phyloP scores from a whole-genome alignment of 2,797 vertebrate genomes.

The Oryzias dopingdopingensis region DNA sequence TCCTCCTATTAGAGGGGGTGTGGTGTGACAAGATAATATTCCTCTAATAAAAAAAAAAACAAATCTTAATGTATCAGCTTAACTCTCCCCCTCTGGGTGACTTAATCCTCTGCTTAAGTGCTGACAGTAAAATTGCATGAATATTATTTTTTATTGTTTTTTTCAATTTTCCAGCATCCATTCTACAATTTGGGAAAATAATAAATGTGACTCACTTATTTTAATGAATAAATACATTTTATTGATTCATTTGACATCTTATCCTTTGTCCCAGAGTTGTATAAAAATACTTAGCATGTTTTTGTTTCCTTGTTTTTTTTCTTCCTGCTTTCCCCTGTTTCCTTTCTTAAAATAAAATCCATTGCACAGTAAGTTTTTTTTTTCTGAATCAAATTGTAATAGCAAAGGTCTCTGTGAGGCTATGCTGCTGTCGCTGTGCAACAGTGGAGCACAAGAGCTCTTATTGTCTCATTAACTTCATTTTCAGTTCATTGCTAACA shows the following conservation, averaged over 20 bases:
- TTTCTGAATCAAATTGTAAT: constrained; percentile 58
- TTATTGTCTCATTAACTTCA: constrained; percentile 59
- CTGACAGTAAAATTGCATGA: constrained; percentile 42
- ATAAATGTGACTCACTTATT: constrained; percentile 23
- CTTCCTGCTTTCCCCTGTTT: constrained; percentile 11
- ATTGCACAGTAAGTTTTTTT: constrained; percentile 44
- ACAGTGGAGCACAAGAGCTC: constrained; percentile 39
- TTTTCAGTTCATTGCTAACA: constrained; percentile 49
- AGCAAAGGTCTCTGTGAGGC: constrained; percentile 53
- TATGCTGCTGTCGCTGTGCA: constrained; percentile 33
- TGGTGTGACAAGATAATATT: constrained; percentile 17
- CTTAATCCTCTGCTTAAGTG: constrained; percentile 35
- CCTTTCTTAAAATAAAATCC: constrained; percentile 24
- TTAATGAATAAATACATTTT: constrained; percentile 20
- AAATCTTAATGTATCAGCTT: constrained; percentile 32
- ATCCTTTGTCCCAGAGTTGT: constrained; percentile 35
- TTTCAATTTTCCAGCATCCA: constrained; percentile 40
- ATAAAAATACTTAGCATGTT: constrained; percentile 28
- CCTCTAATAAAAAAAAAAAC: constrained; percentile 21
- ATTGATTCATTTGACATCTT: constrained; percentile 26
- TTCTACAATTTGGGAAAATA: constrained; percentile 39
- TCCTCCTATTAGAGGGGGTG: constrained; percentile 8
- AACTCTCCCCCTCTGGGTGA: constrained; percentile 26
- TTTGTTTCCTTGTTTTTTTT: constrained; percentile 25
- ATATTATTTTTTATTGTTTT: constrained; percentile 22